phyloP scores from a whole-genome alignment of 2,888 invertebrate species.

The Norana najaformis region DNA sequence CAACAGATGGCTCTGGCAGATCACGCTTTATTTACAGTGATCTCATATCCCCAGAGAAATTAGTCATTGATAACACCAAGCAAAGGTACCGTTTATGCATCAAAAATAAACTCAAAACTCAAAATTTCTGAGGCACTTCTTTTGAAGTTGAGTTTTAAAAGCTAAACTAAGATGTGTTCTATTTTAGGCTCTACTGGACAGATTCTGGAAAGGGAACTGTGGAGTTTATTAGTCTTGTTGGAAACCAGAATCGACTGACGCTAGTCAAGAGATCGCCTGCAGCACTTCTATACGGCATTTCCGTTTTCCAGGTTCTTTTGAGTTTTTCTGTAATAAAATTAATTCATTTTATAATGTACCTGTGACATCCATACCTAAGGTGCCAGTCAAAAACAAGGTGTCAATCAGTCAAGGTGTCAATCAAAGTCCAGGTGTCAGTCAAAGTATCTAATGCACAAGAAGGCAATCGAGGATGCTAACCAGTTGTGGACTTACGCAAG shows the following conservation, averaged over 20 bases:
- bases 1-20: neutral
- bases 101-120: neutral
- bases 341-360: neutral
- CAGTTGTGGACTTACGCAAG: too few relatives aligned
- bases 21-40: constrained; percentile 13
- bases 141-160: too few relatives aligned
- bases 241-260: neutral
- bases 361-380: neutral
- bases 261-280: neutral
- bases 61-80: neutral
- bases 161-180: neutral
- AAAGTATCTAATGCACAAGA: neutral
- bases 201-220: constrained; percentile 13
- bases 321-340: neutral
- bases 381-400: neutral
- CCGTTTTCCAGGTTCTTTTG: neutral
- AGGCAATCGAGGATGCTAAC: neutral
- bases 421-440: neutral
- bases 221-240: constrained; percentile 5
- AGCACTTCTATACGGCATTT: neutral
- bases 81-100: neutral
- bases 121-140: neutral
- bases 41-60: neutral
- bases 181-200: neutral
- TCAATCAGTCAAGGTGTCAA: neutral